Percentiles rank a stretch among this genome's conserved stretches.
phyloP scores from a whole-genome alignment of 2,888 invertebrate species.

The Parochlus steinenii region DNA sequence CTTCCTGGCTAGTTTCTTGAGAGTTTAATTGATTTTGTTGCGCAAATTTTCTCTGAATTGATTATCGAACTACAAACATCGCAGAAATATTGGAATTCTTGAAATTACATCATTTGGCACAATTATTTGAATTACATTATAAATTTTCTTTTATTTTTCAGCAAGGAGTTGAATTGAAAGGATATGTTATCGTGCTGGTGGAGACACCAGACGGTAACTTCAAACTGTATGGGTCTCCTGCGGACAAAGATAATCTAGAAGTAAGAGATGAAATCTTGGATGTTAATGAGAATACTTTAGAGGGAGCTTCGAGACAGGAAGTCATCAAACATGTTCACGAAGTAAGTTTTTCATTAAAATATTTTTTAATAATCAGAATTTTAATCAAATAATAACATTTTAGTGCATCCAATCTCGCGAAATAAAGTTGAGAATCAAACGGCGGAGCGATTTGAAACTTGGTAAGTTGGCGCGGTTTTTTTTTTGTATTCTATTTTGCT shows the following conservation, averaged over 20 bases:
- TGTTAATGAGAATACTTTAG: slow-evolving; percentile 85
- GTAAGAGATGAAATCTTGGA: slow-evolving; percentile 95
- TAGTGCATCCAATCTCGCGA: slow-evolving; percentile 92
- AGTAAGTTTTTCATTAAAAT: slow-evolving; percentile 36
- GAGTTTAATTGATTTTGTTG: too few species aligned
- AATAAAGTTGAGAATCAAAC: slow-evolving; percentile 83
- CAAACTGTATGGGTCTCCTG: slow-evolving; percentile 83
- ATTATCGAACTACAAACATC: too few species aligned
- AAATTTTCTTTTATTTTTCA: slow-evolving; percentile 16
- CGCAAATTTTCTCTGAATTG: too few species aligned
- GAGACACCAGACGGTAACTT: slow-evolving; percentile 89
- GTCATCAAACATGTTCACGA: slow-evolving; percentile 90
- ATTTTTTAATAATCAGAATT: not conserved
- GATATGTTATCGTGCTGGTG: slow-evolving; percentile 87
- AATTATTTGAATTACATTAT: too few species aligned
- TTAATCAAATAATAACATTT: slow-evolving; percentile 28
- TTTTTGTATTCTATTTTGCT: too few species aligned
- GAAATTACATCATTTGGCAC: too few species aligned
- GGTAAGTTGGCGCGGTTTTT: slow-evolving; percentile 44
- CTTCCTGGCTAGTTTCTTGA: too few species aligned
- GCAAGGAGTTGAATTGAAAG: slow-evolving; percentile 73
- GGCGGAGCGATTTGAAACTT: slow-evolving; percentile 71
- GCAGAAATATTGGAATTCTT: too few species aligned
- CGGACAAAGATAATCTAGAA: slow-evolving; percentile 84
- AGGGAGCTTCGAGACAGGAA: slow-evolving; percentile 81